Base-by-base conservation (phyloP, 2,888 invertebrate species). In the Eupithecia tripunctaria region DNA sequence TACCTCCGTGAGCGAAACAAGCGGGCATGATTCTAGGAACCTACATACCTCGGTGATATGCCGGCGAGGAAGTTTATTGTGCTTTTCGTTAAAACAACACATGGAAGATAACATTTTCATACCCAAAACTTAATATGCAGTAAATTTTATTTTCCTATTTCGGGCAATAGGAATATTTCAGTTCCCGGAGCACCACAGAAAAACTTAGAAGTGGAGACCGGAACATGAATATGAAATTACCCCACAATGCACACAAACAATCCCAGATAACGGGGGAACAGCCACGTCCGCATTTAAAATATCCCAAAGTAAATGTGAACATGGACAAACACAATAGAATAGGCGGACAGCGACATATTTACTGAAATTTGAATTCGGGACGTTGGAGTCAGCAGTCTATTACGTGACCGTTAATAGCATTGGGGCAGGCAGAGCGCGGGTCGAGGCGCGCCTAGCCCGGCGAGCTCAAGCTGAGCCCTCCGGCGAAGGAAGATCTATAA, bases 401-500 rank as follows among this genome's bases (percentile, higher is more conserved):
- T 91, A 91, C 89, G 91, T 91, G 91, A 90, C 89, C 87, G 89
- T 91, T 93, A 92, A 93, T 90, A 87, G 89, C 86, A 86, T 90
- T 89, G 67, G 75, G 69, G 67, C 66, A 68, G 62, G 70, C 68
- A 71, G 71, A 63, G 68, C 41, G 25, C 51, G 43, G 27, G 68
- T 21, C 70, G 83, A 79, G 82, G 81, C 82, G 27, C 71, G 25
- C 51, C 71, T 88, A 88, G 88, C 87, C 63, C 51, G 41, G 62
- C 71, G 56, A 63, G 47, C 62, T 18, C 71, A 36, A 63, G 87
- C 86, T 86, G 87, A 83, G 89, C 91, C 89, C 82, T 36, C 89
- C 88, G 91, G 92, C 92, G 91, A 91, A 88, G 89, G 88, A 89
- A 90, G 85, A 90, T 91, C 93, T 92, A 94, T 94, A 93, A 93